Conservation (phyloP, 2,797 vertebrate species). For the Calcarius lapponicus region DNA sequence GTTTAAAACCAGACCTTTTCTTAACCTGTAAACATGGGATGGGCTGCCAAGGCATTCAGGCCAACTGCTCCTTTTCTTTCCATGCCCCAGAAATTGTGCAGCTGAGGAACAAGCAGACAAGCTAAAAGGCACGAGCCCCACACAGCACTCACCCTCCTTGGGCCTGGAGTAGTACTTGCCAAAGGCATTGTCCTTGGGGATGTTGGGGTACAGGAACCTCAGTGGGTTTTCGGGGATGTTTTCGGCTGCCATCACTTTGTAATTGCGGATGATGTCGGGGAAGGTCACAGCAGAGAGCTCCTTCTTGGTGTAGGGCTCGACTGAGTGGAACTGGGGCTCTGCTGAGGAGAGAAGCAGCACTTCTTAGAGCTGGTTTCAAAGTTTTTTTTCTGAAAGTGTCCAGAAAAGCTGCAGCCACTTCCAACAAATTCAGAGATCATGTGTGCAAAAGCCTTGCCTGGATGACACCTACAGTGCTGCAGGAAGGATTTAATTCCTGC, state of each 20-base stretch:
- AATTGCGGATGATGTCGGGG: slow-evolving; percentile 95
- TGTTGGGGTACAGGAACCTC: slow-evolving; percentile 88
- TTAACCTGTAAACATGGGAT: neutral
- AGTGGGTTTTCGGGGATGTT: slow-evolving; percentile 97
- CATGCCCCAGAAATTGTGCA: neutral
- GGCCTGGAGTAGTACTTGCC: slow-evolving; percentile 94
- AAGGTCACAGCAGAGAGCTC: slow-evolving; percentile 92
- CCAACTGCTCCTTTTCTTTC: neutral
- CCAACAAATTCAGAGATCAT: neutral
- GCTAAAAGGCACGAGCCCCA: fast-evolving
- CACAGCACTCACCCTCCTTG: slow-evolving; percentile 83
- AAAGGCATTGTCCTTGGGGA: slow-evolving; percentile 92
- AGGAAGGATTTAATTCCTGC: neutral
- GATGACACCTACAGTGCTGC: neutral
- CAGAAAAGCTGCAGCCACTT: neutral
- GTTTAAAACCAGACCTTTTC: neutral
- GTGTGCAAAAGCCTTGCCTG: neutral
- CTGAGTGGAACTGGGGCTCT: slow-evolving; percentile 88
- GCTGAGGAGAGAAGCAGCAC: neutral
- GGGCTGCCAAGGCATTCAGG: neutral
- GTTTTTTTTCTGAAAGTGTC: neutral
- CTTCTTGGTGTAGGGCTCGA: slow-evolving; percentile 96
- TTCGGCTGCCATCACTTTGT: slow-evolving; percentile 95
- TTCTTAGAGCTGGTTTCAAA: neutral
- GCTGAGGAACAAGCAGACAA: neutral